Evolutionary conservation across 1,140 invertebrate genomes (phyloP), one percentile per base, ranked within the genome.

Genomic region (roundworm (Caenorhabditis elegans)): DNA sequence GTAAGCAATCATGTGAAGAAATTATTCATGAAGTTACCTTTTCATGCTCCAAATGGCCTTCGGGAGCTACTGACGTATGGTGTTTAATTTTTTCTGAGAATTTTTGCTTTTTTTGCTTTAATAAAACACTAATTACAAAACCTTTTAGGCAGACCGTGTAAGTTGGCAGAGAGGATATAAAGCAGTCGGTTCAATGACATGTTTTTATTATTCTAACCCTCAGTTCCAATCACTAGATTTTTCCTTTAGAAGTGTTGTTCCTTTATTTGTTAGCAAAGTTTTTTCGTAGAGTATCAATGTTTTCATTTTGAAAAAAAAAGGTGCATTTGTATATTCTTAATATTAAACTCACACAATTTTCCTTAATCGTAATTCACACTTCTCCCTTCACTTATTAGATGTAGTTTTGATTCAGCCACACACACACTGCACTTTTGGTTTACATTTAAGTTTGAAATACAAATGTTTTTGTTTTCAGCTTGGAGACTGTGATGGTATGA

Each of bases 401-500:
- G 26, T 10, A 31, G 26, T 11, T 19, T 2, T 43, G 65, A 76
- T 19, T n/a, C 15, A 43, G 13, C 26, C 6, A 76, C 19, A 43
- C 1, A 28, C 17, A 28, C 10, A 19, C 0, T 10, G 11, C 65
- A 8, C 24, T 22, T 43, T 19, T 76, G n/a, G 36, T 76, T 76
- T n/a, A n/a, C n/a, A n/a, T n/a, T n/a, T n/a, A n/a, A n/a, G n/a
- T n/a, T n/a, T n/a, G n/a, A n/a, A n/a, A n/a, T n/a, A n/a, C n/a
- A n/a, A n/a, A n/a, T n/a, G n/a, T n/a, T n/a, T n/a, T n/a, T 53
- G 46, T 47, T 78, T 83, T 48, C 77, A 83, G 82, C 77, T 83
- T 4, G 82, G 82, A 36, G 82, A 83, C 24, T 83, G 82, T 49
- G 82, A 79, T 31, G 82, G 82, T 22, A 83, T 83, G 82, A 83